Base-by-base conservation (phyloP, 2,797 vertebrate genomes). In the Sarcophilus harrisii region DNA sequence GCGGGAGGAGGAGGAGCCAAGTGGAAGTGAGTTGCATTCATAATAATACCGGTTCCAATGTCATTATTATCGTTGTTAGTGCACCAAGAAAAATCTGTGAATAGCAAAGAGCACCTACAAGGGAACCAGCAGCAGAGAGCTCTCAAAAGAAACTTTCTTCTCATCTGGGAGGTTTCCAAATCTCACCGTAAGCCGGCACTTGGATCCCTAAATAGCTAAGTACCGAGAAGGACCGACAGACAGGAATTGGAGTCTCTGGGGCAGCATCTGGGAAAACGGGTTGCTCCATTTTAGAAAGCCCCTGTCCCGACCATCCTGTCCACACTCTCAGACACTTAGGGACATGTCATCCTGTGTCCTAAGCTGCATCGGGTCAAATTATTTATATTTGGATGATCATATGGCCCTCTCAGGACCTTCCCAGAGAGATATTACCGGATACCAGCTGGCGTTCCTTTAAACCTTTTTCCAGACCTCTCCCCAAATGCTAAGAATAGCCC, bases 331-430 rank as follows among this genome's bases (percentile, higher is more conserved):
- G 91, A 54, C 55, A 93, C 57, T 94, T 57, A 92, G 96, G 92
- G 97, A 97, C 32, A 55, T 94, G 27, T 1, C 0, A 49, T 94
- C 94, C 97, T 3, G 94, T 0, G 5, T 59, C 96, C 94, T 94
- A 97, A 62, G 32, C 54, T 0, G 3, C 60, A 95, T 97, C 95
- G 0, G 9, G 27, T 87, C 73, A 87, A 2, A 11, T 97, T 98
- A 98, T 97, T 98, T 97, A 95, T 98, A 97, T 97, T 93, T 95
- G 95, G 96, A 96, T 94, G 96, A 45, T 94, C 94, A 57, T 91
- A 55, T 97, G 96, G 97, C 96, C 96, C 96, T 96, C 96, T 93
- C 57, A 89, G 87, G 94, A 89, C 66, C 93, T 97, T 95, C 95
- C 96, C 59, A 2, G 6, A 96, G 59, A 96, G 96, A 95, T 73